Evolutionary conservation across 2,113 vertebrate species (phyloP).

Genomic region (Chloropsis cyanopogon): DNA sequence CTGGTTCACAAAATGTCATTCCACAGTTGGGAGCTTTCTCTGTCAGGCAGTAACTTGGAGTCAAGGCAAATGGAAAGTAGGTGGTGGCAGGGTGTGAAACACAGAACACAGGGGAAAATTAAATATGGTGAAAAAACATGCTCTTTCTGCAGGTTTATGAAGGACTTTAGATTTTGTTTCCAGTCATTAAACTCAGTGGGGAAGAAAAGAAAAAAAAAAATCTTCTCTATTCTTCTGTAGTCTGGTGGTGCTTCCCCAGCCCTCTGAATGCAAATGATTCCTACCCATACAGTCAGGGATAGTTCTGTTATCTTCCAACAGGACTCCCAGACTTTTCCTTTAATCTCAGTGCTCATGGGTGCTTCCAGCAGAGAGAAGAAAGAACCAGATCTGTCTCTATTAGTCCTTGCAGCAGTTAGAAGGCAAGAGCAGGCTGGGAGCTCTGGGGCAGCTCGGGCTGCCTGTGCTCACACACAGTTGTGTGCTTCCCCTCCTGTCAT

Average conservation of each 20-base stretch:
- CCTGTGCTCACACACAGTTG: neutral
- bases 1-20: neutral
- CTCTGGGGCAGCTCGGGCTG: neutral
- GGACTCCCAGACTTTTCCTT: neutral
- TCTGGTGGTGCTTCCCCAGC: neutral
- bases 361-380: neutral
- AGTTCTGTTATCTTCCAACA: neutral
- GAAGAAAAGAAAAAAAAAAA: neutral
- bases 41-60: neutral
- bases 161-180: conserved; percentile 2
- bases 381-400: neutral
- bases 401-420: neutral
- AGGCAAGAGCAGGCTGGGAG: neutral
- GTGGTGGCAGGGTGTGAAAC: neutral
- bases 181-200: neutral
- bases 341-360: neutral
- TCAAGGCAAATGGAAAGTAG: neutral
- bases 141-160: neutral
- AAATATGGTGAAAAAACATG: neutral
- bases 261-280: neutral
- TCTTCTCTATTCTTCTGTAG: neutral
- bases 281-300: neutral
- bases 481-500: neutral
- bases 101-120: neutral
- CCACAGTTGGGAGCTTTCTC: neutral